Evolutionary conservation across 2,797 vertebrate genomes (phyloP).

Genomic region (Danionella dracula): DNA sequence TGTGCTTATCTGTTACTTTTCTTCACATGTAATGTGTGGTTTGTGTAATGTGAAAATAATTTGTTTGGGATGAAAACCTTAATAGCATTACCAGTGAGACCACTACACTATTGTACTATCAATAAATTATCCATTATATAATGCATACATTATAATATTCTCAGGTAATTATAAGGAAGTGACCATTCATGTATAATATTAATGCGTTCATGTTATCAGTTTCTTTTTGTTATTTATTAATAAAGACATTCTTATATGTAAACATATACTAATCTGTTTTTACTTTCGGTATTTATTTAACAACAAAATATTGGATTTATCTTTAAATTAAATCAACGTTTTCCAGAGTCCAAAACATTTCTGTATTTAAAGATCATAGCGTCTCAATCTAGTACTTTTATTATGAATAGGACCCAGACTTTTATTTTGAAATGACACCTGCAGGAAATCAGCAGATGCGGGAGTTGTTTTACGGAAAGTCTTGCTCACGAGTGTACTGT

Average conservation of each 20-base stretch:
- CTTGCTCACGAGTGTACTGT: neutral
- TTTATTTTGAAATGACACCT: constrained; percentile 49
- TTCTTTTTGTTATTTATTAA: constrained; percentile 26
- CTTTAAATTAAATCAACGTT: too few relatives aligned
- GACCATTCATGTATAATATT: constrained; percentile 32
- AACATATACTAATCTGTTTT: too few relatives aligned
- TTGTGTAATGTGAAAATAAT: neutral
- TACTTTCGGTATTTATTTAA: too few relatives aligned
- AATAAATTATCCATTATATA: constrained; percentile 46
- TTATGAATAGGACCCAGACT: neutral
- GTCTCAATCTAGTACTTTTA: too few relatives aligned
- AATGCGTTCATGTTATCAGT: neutral
- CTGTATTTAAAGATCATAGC: too few relatives aligned
- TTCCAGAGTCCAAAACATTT: too few relatives aligned
- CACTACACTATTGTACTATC: constrained; percentile 46
- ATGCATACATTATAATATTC: constrained; percentile 64
- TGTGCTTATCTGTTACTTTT: constrained; percentile 62
- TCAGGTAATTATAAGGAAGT: constrained; percentile 67
- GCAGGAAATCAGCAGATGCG: constrained; percentile 52
- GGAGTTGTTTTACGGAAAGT: neutral
- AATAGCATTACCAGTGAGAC: neutral
- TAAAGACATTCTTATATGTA: constrained; percentile 10
- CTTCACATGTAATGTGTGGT: constrained; percentile 40
- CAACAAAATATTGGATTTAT: too few relatives aligned
- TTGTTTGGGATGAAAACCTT: neutral